Base-by-base conservation (phyloP, 1,140 invertebrate genomes). In the Drosophila willistoni region DNA sequence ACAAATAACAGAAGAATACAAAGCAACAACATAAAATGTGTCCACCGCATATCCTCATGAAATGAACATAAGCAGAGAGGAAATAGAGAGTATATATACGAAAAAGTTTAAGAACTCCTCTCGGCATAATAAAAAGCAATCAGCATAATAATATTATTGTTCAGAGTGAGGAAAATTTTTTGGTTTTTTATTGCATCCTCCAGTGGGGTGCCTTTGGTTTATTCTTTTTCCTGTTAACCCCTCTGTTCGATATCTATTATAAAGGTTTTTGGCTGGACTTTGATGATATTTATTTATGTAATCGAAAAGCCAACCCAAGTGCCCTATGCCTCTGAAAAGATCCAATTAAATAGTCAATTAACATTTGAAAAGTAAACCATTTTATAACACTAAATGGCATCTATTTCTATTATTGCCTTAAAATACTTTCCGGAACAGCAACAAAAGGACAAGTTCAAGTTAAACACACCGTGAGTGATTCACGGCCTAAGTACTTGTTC, bases 131-230 rank as follows among this genome's bases (percentile, higher is more conserved):
- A 51, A 67, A 73, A 67, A 74, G 56, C 60, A 77, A 73, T 73
- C 66, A 69, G 77, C 66, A 74, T 82, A 79, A 82, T 63, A 79
- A 74, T 79, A 51, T 51, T 51, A 51, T 51, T 51, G 44, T 51
- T 51, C 17, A 51, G 44, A 19, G 44, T 51, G 44, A 12, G 19
- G 44, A 22, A 10, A 22, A 51, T 51, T 47, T 17, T 47, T 14
- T 14, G 44, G 42, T 44, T 44, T 14, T 14, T n/a, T 14, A 13
- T 41, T 22, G 17, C 34, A 10, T 2, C 7, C 17, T 29, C 29
- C 29, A 29, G 29, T 29, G 29, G 29, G 29, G 29, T 22, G 17
- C 10, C 44, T 51, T 19, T 51, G 44, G 9, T 51, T 51, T 17
- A 9, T 29, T 29, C 29, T 6, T 29, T 7, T 29, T 29, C 29